phyloP scores from a whole-genome alignment of 1,140 invertebrate species.

The Drosophila pallidifrons region DNA sequence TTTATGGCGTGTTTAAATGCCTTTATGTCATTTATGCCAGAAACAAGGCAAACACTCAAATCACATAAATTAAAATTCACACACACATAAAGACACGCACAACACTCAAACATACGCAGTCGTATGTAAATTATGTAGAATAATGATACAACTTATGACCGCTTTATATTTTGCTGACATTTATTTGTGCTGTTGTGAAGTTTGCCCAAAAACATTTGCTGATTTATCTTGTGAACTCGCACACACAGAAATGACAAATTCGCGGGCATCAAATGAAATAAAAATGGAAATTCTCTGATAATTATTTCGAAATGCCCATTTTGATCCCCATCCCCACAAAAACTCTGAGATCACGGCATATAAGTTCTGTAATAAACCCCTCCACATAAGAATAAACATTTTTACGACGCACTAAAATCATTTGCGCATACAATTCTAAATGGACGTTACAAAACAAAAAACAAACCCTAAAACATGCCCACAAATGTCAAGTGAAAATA shows the following conservation, averaged over 20 bases:
- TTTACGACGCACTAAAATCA: conserved; percentile 69
- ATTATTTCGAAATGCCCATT: conserved; percentile 58
- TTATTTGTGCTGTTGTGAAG: conserved; percentile 52
- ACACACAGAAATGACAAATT: conserved; percentile 39
- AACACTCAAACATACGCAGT: conserved; percentile 30
- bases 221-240: conserved; percentile 52
- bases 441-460: conserved; percentile 26
- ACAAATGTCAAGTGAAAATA: conserved; percentile 44
- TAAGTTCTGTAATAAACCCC: conserved; percentile 50
- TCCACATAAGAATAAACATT: conserved; percentile 48
- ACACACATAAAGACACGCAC: conserved; percentile 29
- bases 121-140: conserved; percentile 56
- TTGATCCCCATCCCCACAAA: conserved; percentile 31
- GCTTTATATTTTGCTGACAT: conserved; percentile 71
- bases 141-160: conserved; percentile 73
- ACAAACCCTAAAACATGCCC: conserved; percentile 31
- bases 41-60: conserved; percentile 72
- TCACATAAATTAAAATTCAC: conserved; percentile 71
- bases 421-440: conserved; percentile 50
- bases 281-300: conserved; percentile 46
- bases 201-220: conserved; percentile 44
- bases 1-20: conserved; percentile 83
- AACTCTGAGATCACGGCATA: conserved; percentile 48
- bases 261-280: conserved; percentile 37
- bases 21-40: conserved; percentile 71